These are phyloP conservation scores for Rissa tridactyla DNA, from an alignment of 2,113 vertebrate species.

Conservation along the genomic window DNA sequence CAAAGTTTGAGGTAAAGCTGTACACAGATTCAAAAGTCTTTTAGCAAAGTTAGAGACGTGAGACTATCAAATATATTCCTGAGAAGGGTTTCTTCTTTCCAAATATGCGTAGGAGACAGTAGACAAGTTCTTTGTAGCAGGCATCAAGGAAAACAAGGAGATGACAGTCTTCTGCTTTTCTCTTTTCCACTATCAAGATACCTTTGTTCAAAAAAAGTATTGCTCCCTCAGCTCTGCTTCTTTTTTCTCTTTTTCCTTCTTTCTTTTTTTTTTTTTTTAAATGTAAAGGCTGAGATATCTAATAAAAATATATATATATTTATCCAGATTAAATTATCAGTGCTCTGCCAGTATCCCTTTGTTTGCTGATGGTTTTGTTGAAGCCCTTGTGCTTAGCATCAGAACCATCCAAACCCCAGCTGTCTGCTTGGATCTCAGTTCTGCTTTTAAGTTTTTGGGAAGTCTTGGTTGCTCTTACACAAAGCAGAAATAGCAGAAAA, in stretches of 20 bases:
- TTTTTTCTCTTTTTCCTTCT: not conserved
- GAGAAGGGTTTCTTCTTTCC: not conserved
- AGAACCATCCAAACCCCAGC: not conserved
- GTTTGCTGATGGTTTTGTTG: not conserved
- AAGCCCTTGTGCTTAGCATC: not conserved
- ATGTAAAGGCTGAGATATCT: not conserved
- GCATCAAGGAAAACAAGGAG: conserved; percentile 13
- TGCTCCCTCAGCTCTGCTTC: not conserved
- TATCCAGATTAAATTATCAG: not conserved
- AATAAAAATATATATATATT: not conserved
- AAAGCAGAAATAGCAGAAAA: not conserved
- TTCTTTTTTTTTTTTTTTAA: not conserved
- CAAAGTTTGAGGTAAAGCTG: not conserved
- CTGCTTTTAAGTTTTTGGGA: not conserved
- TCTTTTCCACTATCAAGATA: not conserved
- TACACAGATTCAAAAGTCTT: not conserved
- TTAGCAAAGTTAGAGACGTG: not conserved
- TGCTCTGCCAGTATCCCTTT: not conserved
- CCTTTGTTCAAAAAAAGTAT: not conserved
- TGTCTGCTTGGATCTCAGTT: not conserved
- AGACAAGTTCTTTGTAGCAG: conserved; percentile 30
- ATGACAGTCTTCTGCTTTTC: not conserved
- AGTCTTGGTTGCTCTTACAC: not conserved
- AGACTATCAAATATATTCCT: not conserved
- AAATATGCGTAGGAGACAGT: conserved; percentile 10